These are phyloP conservation scores for Nomada fabriciana DNA, from an alignment of 2,888 invertebrate genomes.

Conservation along the genomic window DNA sequence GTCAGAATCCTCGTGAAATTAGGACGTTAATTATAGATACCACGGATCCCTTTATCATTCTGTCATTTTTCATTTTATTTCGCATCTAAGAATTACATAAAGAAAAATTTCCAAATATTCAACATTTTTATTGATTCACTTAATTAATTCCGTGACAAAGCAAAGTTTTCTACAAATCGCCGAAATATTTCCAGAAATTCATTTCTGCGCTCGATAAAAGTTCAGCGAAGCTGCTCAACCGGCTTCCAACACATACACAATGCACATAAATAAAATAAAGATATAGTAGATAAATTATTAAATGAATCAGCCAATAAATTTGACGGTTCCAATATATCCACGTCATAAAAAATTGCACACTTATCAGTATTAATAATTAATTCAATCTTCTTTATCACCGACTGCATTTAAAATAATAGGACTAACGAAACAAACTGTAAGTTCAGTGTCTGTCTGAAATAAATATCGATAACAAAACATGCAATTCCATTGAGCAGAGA, in stretches of 20 bases:
- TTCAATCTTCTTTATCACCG: neutral
- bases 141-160: too few species aligned
- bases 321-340: neutral
- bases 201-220: too few species aligned
- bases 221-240: too few species aligned
- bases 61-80: neutral
- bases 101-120: neutral
- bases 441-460: neutral
- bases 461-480: slow-evolving; percentile 8
- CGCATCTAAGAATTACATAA: neutral
- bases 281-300: neutral
- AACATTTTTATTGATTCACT: too few species aligned
- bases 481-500: neutral
- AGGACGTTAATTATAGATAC: slow-evolving; percentile 4
- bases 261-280: neutral
- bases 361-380: neutral
- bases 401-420: neutral
- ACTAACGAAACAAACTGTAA: slow-evolving; percentile 1
- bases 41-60: neutral
- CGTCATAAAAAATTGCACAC: slow-evolving; percentile 5
- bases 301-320: neutral
- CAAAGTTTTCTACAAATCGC: too few species aligned
- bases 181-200: too few species aligned
- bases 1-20: slow-evolving; percentile 26
- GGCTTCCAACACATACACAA: neutral